Evolutionary conservation across 2,113 vertebrate genomes (phyloP).

Genomic region (Dendropsophus ebraccatus): DNA sequence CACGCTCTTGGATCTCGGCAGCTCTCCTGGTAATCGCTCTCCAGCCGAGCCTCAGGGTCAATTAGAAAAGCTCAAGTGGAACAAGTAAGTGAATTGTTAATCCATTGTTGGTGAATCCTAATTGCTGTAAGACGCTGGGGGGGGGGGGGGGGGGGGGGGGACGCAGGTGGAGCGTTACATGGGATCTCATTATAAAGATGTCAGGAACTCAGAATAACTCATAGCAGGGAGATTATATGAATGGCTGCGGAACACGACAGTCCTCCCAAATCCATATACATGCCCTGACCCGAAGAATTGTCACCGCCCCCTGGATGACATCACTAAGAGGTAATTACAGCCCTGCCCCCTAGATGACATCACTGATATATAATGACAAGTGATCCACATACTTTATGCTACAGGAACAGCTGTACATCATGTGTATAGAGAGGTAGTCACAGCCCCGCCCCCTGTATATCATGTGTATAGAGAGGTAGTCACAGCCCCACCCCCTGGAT

Average conservation of each 20-base stretch:
- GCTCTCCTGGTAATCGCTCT: constrained; percentile 41
- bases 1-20: neutral
- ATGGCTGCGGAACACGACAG: neutral
- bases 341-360: too few relatives aligned
- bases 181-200: constrained; percentile 22
- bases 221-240: neutral
- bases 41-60: constrained; percentile 41
- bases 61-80: constrained; percentile 50
- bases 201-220: constrained; percentile 11
- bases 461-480: too few relatives aligned
- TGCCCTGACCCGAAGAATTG: too few relatives aligned
- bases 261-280: too few relatives aligned
- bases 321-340: too few relatives aligned
- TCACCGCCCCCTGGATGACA: neutral
- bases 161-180: constrained; percentile 16
- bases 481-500: too few relatives aligned
- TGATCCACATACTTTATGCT: too few relatives aligned
- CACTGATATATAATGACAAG: too few relatives aligned
- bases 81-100: constrained; percentile 50
- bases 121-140: constrained; percentile 41
- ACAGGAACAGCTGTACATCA: too few relatives aligned
- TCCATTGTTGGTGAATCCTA: constrained; percentile 55
- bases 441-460: too few relatives aligned
- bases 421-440: too few relatives aligned
- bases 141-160: neutral